Conservation (phyloP, 1,140 invertebrate genomes). For the Schlechtendalia chinensis region DNA sequence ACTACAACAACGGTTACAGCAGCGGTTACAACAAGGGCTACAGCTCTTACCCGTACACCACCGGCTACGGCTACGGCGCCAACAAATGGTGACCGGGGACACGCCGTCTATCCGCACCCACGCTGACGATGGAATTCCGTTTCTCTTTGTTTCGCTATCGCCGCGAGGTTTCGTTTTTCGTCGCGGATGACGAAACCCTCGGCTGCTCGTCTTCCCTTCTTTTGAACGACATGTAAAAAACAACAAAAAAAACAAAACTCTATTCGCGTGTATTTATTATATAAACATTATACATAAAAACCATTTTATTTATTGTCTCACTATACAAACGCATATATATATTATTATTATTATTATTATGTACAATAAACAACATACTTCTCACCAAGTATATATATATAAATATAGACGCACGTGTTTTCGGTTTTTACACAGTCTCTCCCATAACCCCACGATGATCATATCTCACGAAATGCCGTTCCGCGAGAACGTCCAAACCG, state of each 20-base stretch:
- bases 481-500: too few relatives aligned
- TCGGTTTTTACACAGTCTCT: too few relatives aligned
- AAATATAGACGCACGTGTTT: too few relatives aligned
- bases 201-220: background rate
- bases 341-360: slow-evolving; percentile 8
- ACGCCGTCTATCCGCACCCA: too few relatives aligned
- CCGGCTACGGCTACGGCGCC: slow-evolving; percentile 37
- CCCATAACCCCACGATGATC: too few relatives aligned
- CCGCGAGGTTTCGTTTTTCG: slow-evolving; percentile 5
- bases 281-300: too few relatives aligned
- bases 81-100: slow-evolving; percentile 4
- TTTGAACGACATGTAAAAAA: slow-evolving; percentile 16
- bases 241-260: too few relatives aligned
- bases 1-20: background rate
- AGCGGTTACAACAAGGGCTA: slow-evolving; percentile 34
- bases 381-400: background rate
- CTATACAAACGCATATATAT: background rate
- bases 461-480: too few relatives aligned
- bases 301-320: background rate
- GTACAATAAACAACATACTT: slow-evolving; percentile 8
- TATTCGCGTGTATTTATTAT: slow-evolving; percentile 17
- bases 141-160: background rate
- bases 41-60: slow-evolving; percentile 12
- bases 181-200: too few relatives aligned
- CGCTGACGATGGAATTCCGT: background rate